Percentiles rank a stretch among this genome's conserved stretches.
Conservation (phyloP, 1,140 invertebrate species). For the Atta colombica region DNA sequence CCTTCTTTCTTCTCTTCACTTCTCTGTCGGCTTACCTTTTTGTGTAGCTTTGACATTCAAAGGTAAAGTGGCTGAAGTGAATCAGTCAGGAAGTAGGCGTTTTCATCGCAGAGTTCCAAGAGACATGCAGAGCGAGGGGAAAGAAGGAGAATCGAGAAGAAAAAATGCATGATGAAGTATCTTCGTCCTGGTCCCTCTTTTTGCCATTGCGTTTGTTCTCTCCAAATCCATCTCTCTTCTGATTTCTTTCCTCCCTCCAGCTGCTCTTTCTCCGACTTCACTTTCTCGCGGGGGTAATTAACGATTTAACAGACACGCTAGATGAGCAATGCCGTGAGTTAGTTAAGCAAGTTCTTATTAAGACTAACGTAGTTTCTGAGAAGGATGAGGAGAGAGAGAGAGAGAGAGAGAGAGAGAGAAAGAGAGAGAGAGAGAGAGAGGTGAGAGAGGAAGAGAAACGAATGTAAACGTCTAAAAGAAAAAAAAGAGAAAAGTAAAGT, state of each 20-base stretch:
- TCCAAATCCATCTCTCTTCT: constrained; percentile 6
- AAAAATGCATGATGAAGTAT: constrained; percentile 4
- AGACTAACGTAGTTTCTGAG: constrained; percentile 69
- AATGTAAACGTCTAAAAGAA: constrained; percentile 24
- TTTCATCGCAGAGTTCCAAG: constrained; percentile 40
- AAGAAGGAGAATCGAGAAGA: neutral
- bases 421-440: no score
- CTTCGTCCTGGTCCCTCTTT: neutral
- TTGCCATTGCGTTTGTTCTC: constrained; percentile 31
- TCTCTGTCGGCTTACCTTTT: constrained; percentile 15
- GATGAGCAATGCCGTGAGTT: constrained; percentile 74
- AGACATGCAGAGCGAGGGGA: neutral
- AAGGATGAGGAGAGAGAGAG: neutral
- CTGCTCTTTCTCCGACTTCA: neutral
- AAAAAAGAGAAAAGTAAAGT: constrained; percentile 11
- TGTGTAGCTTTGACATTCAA: constrained; percentile 2
- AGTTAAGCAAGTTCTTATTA: constrained; percentile 83
- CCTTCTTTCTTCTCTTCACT: neutral
- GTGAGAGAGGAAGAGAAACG: neutral
- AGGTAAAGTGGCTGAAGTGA: constrained; percentile 37
- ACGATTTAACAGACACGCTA: constrained; percentile 83
- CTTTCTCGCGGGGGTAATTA: constrained; percentile 77
- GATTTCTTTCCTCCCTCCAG: constrained; percentile 12
- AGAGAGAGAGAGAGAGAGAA: constrained; percentile 12
- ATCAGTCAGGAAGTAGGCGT: constrained; percentile 70